These are phyloP conservation scores for Epinotia brunnichana DNA, from an alignment of 2,888 invertebrate genomes.

Conservation along the genomic window DNA sequence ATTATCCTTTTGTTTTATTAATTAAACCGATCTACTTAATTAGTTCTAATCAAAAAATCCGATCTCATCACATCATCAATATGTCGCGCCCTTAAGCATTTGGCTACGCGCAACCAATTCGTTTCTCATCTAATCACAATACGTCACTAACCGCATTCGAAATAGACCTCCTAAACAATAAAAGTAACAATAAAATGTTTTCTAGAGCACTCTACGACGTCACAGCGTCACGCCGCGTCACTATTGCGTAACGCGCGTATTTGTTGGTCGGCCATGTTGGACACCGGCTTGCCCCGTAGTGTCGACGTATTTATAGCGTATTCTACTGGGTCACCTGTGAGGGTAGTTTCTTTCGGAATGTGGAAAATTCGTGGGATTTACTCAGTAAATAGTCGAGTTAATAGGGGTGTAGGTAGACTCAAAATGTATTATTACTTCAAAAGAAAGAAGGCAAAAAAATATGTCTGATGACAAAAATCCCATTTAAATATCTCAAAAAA, in stretches of 20 bases:
- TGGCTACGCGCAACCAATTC: neutral
- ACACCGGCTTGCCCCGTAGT: constrained; percentile 69
- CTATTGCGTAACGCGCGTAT: constrained; percentile 69
- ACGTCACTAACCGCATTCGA: neutral
- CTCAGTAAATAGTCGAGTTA: no score
- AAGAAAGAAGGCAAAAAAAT: no score
- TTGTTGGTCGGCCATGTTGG: constrained; percentile 68
- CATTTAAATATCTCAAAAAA: no score
- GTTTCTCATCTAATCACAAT: neutral
- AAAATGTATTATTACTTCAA: no score
- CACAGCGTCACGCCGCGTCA: constrained; percentile 69
- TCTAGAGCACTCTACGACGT: constrained; percentile 59
- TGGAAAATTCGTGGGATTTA: neutral
- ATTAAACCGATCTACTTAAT: no score
- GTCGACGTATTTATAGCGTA: constrained; percentile 70
- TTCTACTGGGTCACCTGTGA: constrained; percentile 70
- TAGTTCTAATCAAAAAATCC: no score
- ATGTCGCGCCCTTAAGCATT: no score
- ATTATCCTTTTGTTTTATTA: no score
- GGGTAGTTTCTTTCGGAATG: constrained; percentile 27
- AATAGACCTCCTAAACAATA: neutral
- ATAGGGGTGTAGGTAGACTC: no score
- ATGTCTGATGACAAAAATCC: no score
- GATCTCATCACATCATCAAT: no score
- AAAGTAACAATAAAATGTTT: constrained; percentile 9